Evolutionary conservation across 2,888 invertebrate species (phyloP).

Genomic region (Cataglyphis rosenhaueri): DNA sequence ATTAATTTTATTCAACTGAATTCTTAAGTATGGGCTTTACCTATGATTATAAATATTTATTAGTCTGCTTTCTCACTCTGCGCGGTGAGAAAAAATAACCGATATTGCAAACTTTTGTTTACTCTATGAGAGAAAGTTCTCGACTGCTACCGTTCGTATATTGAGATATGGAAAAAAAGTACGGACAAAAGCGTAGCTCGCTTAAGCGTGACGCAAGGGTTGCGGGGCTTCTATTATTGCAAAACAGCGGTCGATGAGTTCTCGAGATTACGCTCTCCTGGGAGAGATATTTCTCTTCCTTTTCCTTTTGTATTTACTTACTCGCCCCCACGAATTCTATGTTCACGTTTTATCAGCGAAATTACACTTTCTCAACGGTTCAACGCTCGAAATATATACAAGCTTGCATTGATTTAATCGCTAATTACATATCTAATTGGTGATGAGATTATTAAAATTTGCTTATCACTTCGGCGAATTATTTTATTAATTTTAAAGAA

Average conservation of each 20-base stretch:
- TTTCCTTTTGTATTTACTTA: conserved; percentile 21
- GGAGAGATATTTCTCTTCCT: conserved; percentile 52
- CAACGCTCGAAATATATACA: conserved; percentile 54
- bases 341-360: conserved; percentile 64
- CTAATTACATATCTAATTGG: conserved; percentile 20
- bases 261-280: conserved; percentile 67
- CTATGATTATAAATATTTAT: background rate
- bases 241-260: conserved; percentile 72
- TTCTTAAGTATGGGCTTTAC: background rate
- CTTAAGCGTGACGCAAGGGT: conserved; percentile 65
- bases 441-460: conserved; percentile 7
- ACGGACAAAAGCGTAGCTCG: conserved; percentile 62
- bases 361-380: conserved; percentile 69
- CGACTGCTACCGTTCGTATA: background rate
- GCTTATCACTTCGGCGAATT: background rate
- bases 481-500: background rate
- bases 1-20: too few species aligned
- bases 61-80: background rate
- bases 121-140: conserved; percentile 11
- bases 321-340: conserved; percentile 38
- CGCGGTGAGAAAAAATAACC: background rate
- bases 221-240: conserved; percentile 72
- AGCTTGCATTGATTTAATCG: background rate
- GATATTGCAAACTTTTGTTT: background rate
- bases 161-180: background rate